Percentiles rank a stretch among this genome's conserved stretches.
phyloP scores from a whole-genome alignment of 2,888 invertebrate genomes.

The Dynastes hyllus region DNA sequence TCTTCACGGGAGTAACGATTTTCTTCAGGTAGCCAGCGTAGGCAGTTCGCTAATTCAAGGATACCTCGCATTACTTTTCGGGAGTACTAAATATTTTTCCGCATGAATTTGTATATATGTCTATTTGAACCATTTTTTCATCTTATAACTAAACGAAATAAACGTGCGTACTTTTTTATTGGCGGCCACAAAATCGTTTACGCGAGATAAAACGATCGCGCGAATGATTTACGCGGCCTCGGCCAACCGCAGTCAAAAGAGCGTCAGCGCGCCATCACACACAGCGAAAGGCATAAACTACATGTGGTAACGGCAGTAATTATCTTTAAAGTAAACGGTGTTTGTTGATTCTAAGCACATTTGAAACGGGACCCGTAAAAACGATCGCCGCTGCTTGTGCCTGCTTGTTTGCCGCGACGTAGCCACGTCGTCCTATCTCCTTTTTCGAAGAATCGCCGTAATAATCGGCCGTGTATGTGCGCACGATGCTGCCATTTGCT shows the following conservation, averaged over 20 bases:
- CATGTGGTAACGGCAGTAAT: constrained; percentile 66
- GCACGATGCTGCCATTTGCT: constrained; percentile 7
- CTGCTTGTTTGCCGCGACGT: constrained; percentile 4
- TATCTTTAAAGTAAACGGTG: constrained; percentile 63
- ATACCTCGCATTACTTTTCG: too few species aligned
- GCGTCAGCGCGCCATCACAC: constrained; percentile 49
- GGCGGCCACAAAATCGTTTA: constrained; percentile 46
- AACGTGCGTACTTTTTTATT: constrained; percentile 38
- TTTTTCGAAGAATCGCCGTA: constrained; percentile 61
- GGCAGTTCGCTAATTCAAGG: too few species aligned
- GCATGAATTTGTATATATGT: constrained; percentile 3
- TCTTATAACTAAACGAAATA: constrained; percentile 42
- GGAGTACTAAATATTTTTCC: background rate
- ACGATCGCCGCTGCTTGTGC: constrained; percentile 53
- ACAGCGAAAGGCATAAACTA: constrained; percentile 63
- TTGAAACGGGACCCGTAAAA: constrained; percentile 66
- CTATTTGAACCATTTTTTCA: constrained; percentile 29
- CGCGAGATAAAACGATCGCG: constrained; percentile 49
- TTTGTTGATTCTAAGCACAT: constrained; percentile 68
- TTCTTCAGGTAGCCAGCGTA: too few species aligned
- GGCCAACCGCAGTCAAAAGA: constrained; percentile 57
- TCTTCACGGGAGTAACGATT: too few species aligned
- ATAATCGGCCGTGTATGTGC: constrained; percentile 50
- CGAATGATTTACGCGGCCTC: constrained; percentile 50
- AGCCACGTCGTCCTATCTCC: constrained; percentile 47